Conservation (phyloP, 2,113 vertebrate species). For the Ctenomys sociabilis region DNA sequence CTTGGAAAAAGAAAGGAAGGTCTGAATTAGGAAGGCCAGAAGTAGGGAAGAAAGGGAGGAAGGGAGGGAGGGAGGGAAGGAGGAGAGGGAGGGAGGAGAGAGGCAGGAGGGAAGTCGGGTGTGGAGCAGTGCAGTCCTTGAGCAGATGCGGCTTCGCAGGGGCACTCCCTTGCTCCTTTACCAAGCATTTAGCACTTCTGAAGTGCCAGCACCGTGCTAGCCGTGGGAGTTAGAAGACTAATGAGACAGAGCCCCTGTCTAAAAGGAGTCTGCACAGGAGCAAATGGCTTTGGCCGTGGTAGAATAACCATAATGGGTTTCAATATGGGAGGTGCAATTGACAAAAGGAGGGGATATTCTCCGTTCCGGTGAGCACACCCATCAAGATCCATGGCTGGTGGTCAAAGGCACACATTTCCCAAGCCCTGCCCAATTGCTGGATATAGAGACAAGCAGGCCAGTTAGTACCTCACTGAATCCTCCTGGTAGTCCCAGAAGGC, state of each 20-base stretch:
- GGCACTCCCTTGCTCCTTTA: not conserved
- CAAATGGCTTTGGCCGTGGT: not conserved
- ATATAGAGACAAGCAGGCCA: not conserved
- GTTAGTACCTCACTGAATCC: not conserved
- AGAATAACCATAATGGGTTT: not conserved
- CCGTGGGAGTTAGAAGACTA: not conserved
- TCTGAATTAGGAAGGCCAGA: constrained; percentile 51
- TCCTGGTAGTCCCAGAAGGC: constrained; percentile 1
- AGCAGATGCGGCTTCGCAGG: not conserved
- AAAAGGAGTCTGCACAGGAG: not conserved
- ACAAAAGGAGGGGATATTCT: not conserved
- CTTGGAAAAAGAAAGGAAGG: constrained; percentile 15
- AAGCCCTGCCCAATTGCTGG: not conserved
- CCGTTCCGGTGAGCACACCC: not conserved
- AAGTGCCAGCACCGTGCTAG: not conserved
- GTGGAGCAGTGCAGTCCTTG: not conserved
- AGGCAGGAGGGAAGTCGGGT: not conserved
- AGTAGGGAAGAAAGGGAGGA: not conserved
- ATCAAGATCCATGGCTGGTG: no score
- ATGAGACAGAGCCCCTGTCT: not conserved
- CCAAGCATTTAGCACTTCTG: not conserved
- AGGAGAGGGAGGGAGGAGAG: not conserved
- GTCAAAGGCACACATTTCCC: not conserved
- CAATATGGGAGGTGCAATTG: not conserved
- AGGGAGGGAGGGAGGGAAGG: not conserved